Conservation (phyloP, 35 echinoderm and acorn worm species). For the Apostichopus parvimensis region DNA sequence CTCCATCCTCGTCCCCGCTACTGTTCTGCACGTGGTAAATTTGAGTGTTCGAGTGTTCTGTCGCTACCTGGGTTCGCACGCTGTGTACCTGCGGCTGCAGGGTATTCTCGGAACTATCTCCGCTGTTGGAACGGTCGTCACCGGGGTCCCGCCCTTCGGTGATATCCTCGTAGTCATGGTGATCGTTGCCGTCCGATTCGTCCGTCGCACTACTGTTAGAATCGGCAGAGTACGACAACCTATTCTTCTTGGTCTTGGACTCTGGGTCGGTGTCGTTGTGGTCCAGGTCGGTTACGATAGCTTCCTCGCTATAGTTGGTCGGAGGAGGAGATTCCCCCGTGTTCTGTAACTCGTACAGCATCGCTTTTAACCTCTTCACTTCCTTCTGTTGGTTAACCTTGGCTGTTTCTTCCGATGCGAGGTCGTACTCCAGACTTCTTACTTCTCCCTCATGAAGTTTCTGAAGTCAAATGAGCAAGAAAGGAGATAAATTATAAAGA, state of each 20-base stretch:
- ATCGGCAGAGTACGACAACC: slow-evolving; percentile 30
- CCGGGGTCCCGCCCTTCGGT: not conserved
- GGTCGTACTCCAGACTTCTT: not conserved
- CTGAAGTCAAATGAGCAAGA: not conserved
- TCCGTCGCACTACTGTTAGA: slow-evolving; percentile 57
- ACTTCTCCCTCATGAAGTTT: not conserved
- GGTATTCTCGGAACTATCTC: slow-evolving; percentile 49
- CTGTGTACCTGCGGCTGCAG: not conserved
- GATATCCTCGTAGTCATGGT: slow-evolving; percentile 43
- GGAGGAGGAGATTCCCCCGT: not conserved
- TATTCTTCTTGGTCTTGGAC: not conserved
- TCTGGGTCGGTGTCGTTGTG: slow-evolving; percentile 30
- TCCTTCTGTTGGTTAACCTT: not conserved
- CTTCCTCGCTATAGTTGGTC: not conserved
- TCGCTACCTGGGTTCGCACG: slow-evolving; percentile 1
- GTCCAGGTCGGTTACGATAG: slow-evolving; percentile 39
- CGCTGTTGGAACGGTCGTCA: slow-evolving; percentile 3
- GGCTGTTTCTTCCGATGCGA: not conserved
- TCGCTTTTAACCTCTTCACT: not conserved
- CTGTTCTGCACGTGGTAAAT: slow-evolving; percentile 1
- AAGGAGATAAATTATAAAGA: no score
- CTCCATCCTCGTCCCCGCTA: not conserved
- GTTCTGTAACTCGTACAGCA: not conserved
- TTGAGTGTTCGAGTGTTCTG: not conserved
- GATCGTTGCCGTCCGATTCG: slow-evolving; percentile 4